Percentiles rank a stretch among this genome's conserved stretches.
phyloP scores from a whole-genome alignment of 2,797 vertebrate genomes.

The Lophotriccus pileatus region DNA sequence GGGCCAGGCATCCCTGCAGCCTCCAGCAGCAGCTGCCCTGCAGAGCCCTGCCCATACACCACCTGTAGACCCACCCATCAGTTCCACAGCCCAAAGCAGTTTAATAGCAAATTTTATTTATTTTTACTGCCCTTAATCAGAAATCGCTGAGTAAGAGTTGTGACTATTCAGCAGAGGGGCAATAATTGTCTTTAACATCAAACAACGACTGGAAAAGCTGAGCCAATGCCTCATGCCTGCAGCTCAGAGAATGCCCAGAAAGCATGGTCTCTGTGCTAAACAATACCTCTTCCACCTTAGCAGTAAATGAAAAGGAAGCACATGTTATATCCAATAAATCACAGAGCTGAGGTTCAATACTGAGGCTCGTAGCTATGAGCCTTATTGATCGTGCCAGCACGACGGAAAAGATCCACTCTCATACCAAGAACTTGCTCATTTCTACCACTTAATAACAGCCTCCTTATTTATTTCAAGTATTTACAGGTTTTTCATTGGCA shows the following conservation, averaged over 20 bases:
- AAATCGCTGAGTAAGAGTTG: rapidly evolving
- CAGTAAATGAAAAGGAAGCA: conserved; percentile 40
- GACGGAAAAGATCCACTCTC: neutral
- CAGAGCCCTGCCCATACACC: neutral
- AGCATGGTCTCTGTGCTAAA: neutral
- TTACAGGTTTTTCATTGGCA: neutral
- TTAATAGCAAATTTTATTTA: neutral
- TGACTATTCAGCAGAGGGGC: neutral
- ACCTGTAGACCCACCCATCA: neutral
- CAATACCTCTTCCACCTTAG: neutral
- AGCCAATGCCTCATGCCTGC: neutral
- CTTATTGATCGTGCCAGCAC: conserved; percentile 4
- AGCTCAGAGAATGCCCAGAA: neutral
- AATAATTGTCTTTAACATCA: neutral
- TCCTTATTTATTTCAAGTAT: neutral
- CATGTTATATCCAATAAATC: conserved; percentile 32
- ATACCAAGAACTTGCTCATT: neutral
- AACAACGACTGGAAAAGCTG: neutral
- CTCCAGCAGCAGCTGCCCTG: neutral
- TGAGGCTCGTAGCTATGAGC: neutral
- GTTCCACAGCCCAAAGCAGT: neutral
- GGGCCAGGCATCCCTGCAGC: neutral
- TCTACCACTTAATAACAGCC: neutral
- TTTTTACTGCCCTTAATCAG: neutral
- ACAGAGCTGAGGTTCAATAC: neutral